A percentile compares a stretch with the other conserved stretches of the same genome.
These are phyloP conservation scores for Semotilus atromaculatus DNA, from an alignment of 2,797 vertebrate genomes.

Conservation along the genomic window DNA sequence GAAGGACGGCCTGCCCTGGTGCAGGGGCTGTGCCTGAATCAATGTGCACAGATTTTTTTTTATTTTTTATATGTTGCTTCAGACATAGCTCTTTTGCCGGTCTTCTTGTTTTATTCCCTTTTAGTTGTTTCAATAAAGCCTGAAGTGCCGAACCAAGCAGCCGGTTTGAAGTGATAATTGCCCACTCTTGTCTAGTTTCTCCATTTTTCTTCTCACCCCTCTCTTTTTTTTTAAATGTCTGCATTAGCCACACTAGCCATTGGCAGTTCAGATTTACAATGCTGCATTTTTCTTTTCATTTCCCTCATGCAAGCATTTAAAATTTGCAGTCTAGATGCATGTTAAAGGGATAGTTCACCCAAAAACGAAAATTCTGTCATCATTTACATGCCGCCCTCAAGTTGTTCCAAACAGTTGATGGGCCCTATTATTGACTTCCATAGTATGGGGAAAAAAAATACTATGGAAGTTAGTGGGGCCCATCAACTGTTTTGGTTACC, in stretches of 20 bases:
- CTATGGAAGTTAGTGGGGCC: too few relatives aligned
- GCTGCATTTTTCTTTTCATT: neutral
- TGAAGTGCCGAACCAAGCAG: slow-evolving; percentile 65
- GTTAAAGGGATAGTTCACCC: neutral
- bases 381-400: too few relatives aligned
- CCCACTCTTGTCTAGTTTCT: slow-evolving; percentile 67
- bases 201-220: neutral
- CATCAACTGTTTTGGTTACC: too few relatives aligned
- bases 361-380: too few relatives aligned
- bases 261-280: slow-evolving; percentile 50
- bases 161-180: slow-evolving; percentile 77
- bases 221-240: neutral
- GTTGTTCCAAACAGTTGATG: too few relatives aligned
- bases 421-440: too few relatives aligned
- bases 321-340: slow-evolving; percentile 61
- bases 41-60: slow-evolving; percentile 61
- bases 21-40: slow-evolving; percentile 58
- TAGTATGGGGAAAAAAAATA: too few relatives aligned
- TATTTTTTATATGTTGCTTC: slow-evolving; percentile 64
- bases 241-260: slow-evolving; percentile 32
- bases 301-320: slow-evolving; percentile 32
- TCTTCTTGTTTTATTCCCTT: slow-evolving; percentile 65
- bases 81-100: slow-evolving; percentile 65
- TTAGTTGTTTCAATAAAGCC: slow-evolving; percentile 76
- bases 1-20: slow-evolving; percentile 28